These are phyloP conservation scores for Drosophila fungiperda DNA, from an alignment of 2,888 invertebrate genomes.

Conservation along the genomic window DNA sequence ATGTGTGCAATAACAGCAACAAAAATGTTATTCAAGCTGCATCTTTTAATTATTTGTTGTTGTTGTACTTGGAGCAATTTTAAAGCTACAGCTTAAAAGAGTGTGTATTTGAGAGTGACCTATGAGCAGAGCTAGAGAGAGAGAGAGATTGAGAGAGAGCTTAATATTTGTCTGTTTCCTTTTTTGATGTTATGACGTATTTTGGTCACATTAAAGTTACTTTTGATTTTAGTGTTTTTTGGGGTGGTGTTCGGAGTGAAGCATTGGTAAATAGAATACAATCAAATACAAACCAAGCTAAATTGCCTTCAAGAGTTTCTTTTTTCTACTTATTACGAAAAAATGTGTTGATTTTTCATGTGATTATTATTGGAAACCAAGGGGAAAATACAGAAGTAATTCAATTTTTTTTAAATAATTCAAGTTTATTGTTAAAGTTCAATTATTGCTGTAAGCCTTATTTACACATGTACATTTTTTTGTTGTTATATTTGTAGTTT, in stretches of 20 bases:
- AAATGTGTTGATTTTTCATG: not conserved
- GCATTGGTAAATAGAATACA: constrained; percentile 3
- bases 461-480: too few relatives aligned
- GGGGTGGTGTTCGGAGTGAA: not conserved
- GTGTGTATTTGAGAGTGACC: not conserved
- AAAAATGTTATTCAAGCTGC: constrained; percentile 46
- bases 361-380: not conserved
- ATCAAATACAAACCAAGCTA: not conserved
- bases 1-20: constrained; percentile 19
- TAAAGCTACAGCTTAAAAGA: constrained; percentile 28
- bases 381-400: not conserved
- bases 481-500: too few relatives aligned
- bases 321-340: not conserved
- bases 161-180: constrained; percentile 12
- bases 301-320: not conserved
- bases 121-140: not conserved
- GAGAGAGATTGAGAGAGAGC: not conserved
- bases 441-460: not conserved
- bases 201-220: constrained; percentile 28
- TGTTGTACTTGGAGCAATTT: constrained; percentile 38
- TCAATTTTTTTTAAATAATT: not conserved
- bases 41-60: constrained; percentile 70
- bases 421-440: not conserved
- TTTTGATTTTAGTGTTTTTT: not conserved
- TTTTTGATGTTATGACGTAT: not conserved